phyloP scores from a whole-genome alignment of 2,113 vertebrate species.

The Calyptommatus sinebrachiatus region DNA sequence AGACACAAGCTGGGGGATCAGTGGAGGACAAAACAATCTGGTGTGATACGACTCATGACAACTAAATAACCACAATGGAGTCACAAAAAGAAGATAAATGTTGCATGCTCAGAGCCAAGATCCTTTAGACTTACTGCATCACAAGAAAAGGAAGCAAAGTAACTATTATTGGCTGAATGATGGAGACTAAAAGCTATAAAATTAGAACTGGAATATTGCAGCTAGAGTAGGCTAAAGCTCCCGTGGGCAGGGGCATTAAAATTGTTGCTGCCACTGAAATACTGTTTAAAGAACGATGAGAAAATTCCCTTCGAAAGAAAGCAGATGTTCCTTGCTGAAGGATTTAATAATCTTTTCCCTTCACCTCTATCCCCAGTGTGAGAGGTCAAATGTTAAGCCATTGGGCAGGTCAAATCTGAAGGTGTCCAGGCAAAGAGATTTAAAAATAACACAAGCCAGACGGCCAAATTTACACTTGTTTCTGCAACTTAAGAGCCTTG shows the following conservation, averaged over 20 bases:
- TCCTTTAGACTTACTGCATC: too few relatives aligned
- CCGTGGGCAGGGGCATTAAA: background rate
- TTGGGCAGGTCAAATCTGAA: constrained; percentile 37
- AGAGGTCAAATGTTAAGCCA: constrained; percentile 46
- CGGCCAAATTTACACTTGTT: constrained; percentile 37
- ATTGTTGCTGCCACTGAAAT: constrained; percentile 32
- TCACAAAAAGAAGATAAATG: too few relatives aligned
- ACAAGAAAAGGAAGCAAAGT: background rate
- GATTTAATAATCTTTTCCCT: constrained; percentile 49
- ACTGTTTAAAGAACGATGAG: constrained; percentile 39
- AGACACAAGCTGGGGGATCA: too few relatives aligned
- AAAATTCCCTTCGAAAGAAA: constrained; percentile 26
- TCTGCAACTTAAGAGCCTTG: constrained; percentile 41
- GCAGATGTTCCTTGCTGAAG: constrained; percentile 46
- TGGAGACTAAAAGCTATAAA: background rate
- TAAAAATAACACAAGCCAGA: background rate
- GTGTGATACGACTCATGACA: too few relatives aligned
- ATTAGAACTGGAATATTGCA: constrained; percentile 20
- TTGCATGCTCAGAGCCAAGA: too few relatives aligned
- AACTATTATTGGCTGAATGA: constrained; percentile 6
- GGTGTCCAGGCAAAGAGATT: background rate
- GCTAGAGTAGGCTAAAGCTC: background rate
- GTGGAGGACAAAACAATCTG: too few relatives aligned
- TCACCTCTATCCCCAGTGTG: background rate
- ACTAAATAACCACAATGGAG: too few relatives aligned